Conservation (phyloP, 2,888 invertebrate genomes). For the Zygothrica quintamaculata region DNA sequence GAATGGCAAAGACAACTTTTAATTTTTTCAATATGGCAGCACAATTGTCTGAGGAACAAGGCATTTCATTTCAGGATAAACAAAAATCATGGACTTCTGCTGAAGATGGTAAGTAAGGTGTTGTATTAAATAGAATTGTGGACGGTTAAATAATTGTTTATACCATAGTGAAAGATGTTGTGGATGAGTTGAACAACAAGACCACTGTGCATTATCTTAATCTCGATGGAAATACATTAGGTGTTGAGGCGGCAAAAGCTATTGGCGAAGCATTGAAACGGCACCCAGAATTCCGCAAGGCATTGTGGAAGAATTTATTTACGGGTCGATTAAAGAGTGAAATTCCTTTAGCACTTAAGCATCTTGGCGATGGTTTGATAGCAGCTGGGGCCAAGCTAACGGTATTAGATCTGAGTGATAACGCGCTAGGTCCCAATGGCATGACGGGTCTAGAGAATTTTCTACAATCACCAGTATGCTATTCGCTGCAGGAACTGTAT, state of each 20-base stretch:
- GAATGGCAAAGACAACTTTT: constrained; percentile 56
- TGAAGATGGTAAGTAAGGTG: constrained; percentile 88
- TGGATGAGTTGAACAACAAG: constrained; percentile 90
- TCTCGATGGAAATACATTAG: constrained; percentile 96
- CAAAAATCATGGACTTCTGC: constrained; percentile 91
- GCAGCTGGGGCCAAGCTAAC: constrained; percentile 91
- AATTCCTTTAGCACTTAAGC: constrained; percentile 94
- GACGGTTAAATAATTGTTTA: neutral
- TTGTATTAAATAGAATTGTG: neutral
- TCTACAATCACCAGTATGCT: constrained; percentile 93
- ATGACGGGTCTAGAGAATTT: constrained; percentile 94
- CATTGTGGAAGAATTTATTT: constrained; percentile 98
- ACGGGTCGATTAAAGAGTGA: constrained; percentile 97
- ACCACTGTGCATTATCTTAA: constrained; percentile 89
- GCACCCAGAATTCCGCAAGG: constrained; percentile 91
- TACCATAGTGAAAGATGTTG: constrained; percentile 88
- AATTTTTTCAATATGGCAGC: constrained; percentile 69
- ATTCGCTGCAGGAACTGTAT: constrained; percentile 90
- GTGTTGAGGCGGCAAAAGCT: constrained; percentile 93
- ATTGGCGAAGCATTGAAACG: constrained; percentile 92
- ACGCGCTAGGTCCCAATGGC: constrained; percentile 98
- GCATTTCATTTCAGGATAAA: constrained; percentile 93
- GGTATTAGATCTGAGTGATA: constrained; percentile 97
- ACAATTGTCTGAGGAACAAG: constrained; percentile 82
- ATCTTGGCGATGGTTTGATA: constrained; percentile 92